phyloP scores from a whole-genome alignment of 2,113 vertebrate genomes.

The Pomatorhinus ruficollis region DNA sequence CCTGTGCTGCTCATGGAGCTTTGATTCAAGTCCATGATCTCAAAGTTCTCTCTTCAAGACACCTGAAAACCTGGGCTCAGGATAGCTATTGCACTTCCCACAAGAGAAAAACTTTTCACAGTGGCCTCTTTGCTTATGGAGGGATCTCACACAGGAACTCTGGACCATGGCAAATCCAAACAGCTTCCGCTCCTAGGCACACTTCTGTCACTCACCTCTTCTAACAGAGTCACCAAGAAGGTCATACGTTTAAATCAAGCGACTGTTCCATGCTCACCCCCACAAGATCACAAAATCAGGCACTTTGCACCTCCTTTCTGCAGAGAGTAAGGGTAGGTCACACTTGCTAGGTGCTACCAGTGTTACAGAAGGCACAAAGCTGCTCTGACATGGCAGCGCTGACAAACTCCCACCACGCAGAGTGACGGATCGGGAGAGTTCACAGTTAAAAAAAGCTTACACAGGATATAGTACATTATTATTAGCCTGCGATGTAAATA shows the following conservation, averaged over 20 bases:
- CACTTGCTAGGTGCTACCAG: background rate
- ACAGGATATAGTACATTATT: background rate
- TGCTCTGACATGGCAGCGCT: rapidly evolving
- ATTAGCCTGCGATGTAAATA: background rate
- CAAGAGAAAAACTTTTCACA: background rate
- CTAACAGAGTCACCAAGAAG: background rate
- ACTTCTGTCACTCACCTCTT: background rate
- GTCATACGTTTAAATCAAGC: rapidly evolving
- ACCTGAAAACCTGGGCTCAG: background rate
- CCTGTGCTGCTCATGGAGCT: background rate
- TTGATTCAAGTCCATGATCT: background rate
- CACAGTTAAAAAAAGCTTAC: background rate
- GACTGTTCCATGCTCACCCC: rapidly evolving
- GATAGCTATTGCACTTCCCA: background rate
- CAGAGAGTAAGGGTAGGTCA: background rate
- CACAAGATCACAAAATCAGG: background rate
- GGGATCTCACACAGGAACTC: background rate
- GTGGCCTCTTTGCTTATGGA: background rate
- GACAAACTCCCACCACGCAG: background rate
- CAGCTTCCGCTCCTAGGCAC: background rate
- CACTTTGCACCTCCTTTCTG: background rate
- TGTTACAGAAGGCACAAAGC: background rate
- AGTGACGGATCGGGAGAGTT: background rate
- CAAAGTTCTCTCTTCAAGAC: background rate
- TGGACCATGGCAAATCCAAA: background rate